Base-by-base conservation (phyloP, 2,888 invertebrate species). In the Hydrotaea cyrtoneurina region DNA sequence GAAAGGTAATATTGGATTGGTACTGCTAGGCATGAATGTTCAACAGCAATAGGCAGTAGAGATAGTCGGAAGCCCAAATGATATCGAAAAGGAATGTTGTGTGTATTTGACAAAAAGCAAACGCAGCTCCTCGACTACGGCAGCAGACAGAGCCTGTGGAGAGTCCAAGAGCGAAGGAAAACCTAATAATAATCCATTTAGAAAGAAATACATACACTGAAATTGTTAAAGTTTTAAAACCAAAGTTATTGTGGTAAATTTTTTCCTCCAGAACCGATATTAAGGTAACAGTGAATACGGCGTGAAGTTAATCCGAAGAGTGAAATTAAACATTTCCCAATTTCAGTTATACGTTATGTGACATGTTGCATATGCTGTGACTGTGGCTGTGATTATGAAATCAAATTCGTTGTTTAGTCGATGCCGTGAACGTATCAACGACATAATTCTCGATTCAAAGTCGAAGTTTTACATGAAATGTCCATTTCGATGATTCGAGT, bases 401-500 rank as follows among this genome's bases (percentile, higher is more conserved):
- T 19, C 46, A 2, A 46, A 50, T 50, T 50, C 13, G 50, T 50
- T 39, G 39, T 13, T 39, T 39, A 39, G 21, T 17, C 53, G 5
- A 15, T 19, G 21, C 31, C 23, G 13, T 19, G 21, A 59, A 59
- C 10, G 15, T 17, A 17, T 17, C 17, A n/a, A n/a, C n/a, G 53
- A 19, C 3, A 15, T n/a, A 55, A 55, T 55, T 39, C 17, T 55
- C 55, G 55, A 7, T 36, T 64, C 17, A 1, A 8, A 15, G 8
- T 59, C n/a, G 59, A 59, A 66, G 17, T 66, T 66, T 3, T 87
- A 82, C 86, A 86, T 88, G 86, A 84, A 88, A 91, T 92, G 90
- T 92, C 92, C 87, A 91, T 90, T 88, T 89, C 90, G 85, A 92
- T 92, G 88, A 88, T 90, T 83, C 89, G 90, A 69, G 90, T 90